Conservation (phyloP, 2,797 vertebrate genomes). For the Sebastes oblongus region DNA sequence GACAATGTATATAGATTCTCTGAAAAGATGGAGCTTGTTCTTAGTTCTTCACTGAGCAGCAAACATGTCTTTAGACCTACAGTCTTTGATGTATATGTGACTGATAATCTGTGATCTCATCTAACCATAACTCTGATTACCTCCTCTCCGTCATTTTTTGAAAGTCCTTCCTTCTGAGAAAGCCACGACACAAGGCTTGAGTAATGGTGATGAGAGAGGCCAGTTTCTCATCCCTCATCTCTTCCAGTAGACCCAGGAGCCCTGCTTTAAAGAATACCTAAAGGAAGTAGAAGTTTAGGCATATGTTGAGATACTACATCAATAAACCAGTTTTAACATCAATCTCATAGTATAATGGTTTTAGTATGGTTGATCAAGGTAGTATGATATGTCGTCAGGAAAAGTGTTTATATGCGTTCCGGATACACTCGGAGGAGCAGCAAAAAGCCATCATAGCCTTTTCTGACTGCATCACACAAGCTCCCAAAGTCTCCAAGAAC, state of each 20-base stretch:
- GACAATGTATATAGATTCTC: constrained; percentile 85
- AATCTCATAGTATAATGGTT: not conserved
- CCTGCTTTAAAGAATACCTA: constrained; percentile 89
- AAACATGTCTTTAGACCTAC: not conserved
- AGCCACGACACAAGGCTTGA: constrained; percentile 83
- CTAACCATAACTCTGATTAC: constrained; percentile 43
- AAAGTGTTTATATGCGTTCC: no score
- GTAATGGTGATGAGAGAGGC: constrained; percentile 81
- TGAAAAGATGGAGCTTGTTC: constrained; percentile 36
- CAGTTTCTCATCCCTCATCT: constrained; percentile 86
- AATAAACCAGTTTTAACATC: not conserved
- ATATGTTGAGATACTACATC: not conserved
- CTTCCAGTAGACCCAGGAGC: constrained; percentile 83
- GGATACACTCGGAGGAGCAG: no score
- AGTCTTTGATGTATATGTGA: not conserved
- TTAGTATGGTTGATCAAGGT: not conserved
- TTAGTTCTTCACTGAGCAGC: not conserved
- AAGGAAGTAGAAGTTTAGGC: not conserved
- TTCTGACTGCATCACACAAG: not conserved
- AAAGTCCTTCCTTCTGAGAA: constrained; percentile 81
- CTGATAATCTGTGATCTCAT: not conserved
- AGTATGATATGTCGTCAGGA: not conserved
- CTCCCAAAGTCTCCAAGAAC: no score
- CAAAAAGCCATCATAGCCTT: not conserved
- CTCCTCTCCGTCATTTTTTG: constrained; percentile 82